Base-by-base conservation (phyloP, 2,113 vertebrate species). In the Vidua macroura region DNA sequence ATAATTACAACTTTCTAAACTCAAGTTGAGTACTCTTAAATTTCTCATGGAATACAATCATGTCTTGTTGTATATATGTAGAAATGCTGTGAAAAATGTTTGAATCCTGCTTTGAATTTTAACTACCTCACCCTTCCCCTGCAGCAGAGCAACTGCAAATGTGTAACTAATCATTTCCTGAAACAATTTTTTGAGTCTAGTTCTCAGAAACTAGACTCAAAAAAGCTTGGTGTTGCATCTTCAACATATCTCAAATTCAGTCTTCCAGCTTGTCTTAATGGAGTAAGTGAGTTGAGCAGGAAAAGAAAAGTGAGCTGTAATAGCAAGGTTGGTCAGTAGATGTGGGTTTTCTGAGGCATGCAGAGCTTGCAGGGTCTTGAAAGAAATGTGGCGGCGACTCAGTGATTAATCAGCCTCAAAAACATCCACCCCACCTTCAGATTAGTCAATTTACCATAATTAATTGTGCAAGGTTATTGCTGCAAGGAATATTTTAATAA, bases 1-100 rank as follows among this genome's bases (percentile, higher is more conserved):
- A 25, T 92, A 93, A 83, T 72, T 92, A 44, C 44, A 92, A 60
- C 27, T 95, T 93, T 92, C 80, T 73, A 43, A 91, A 79, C 58
- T 88, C 48, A 76, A 49, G 85, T 55, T n/a, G 19, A 80, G 62
- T 76, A 18, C 24, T 86, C 52, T 81, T 70, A 67, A 66, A 59
- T 90, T 80, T 92, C 48, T 48, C 63, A 18, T 33, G 83, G 43
- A 56, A 49, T 68, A 24, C 1, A 4, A 46, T 62, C 0, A 1
- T 44, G 15, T 72, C 70, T 82, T 84, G 5, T 79, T 68, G 33
- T 79, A 27, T 41, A 51, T 74, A 35, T 63, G 39, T 69, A 80
- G 64, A 88, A 88, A 63, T 20, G 51, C 51, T 83, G 17, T 55
- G 60, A 90, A 77, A 88, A 96, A 83, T 22, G 43, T 86, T 93